phyloP scores from a whole-genome alignment of 2,888 invertebrate species.

The Deilephila elpenor region DNA sequence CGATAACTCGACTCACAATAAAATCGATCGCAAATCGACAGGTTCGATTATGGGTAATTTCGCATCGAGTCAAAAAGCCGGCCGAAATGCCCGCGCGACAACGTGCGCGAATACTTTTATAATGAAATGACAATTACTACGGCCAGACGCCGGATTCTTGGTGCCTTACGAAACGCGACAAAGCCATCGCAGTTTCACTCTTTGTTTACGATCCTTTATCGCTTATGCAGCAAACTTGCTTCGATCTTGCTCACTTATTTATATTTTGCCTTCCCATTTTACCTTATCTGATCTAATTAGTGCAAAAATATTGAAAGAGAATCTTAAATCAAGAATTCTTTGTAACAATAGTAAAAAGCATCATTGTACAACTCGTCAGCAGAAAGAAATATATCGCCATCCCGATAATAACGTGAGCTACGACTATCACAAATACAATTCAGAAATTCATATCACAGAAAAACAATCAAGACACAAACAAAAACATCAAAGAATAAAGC shows the following conservation, averaged over 20 bases:
- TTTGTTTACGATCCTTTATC: conserved; percentile 19
- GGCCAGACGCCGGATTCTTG: conserved; percentile 63
- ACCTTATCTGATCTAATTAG: not conserved
- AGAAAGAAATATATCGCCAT: not conserved
- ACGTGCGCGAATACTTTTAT: conserved; percentile 74
- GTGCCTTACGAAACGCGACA: conserved; percentile 45
- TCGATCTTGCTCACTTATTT: conserved; percentile 4
- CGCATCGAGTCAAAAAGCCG: conserved; percentile 67
- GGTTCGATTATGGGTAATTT: conserved; percentile 80
- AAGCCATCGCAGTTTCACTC: conserved; percentile 4
- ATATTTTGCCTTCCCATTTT: not conserved
- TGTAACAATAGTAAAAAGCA: not conserved
- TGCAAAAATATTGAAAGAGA: not conserved
- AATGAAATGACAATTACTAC: conserved; percentile 83
- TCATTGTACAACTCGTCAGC: not conserved
- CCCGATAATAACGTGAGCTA: too few relatives aligned
- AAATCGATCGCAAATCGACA: conserved; percentile 70
- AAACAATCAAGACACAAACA: conserved; percentile 24
- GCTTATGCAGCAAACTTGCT: not conserved
- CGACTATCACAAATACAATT: conserved; percentile 11
- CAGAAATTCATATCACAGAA: conserved; percentile 13
- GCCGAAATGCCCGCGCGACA: conserved; percentile 59
- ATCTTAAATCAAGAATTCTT: conserved; percentile 1
- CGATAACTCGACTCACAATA: conserved; percentile 27
- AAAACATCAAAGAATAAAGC: conserved; percentile 30